Percentiles rank a stretch among this genome's conserved stretches.
phyloP scores from a whole-genome alignment of 2,113 vertebrate species.

The Carassius gibelio region DNA sequence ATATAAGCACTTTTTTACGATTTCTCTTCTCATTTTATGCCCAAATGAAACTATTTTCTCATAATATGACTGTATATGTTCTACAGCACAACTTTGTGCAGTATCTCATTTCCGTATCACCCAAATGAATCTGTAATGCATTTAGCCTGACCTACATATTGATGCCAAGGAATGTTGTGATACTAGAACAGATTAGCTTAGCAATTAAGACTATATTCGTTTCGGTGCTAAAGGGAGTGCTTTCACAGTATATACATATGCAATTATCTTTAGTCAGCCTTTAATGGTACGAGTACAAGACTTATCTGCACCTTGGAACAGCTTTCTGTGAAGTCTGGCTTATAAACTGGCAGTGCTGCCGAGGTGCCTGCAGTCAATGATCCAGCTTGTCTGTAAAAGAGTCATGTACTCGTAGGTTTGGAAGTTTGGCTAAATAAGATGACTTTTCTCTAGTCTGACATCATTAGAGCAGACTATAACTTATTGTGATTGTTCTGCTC shows the following conservation, averaged over 20 bases:
- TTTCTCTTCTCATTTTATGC: slow-evolving; percentile 1
- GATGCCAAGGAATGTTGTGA: slow-evolving; percentile 16
- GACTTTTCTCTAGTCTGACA: slow-evolving; percentile 62
- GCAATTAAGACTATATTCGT: slow-evolving; percentile 23
- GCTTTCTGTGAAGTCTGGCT: slow-evolving; percentile 6
- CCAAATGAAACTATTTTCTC: not conserved
- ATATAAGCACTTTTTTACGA: not conserved
- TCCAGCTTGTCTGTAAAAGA: slow-evolving; percentile 33
- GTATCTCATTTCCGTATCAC: slow-evolving; percentile 28
- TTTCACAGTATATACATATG: not conserved
- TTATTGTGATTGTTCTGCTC: not conserved
- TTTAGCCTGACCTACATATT: slow-evolving; percentile 43
- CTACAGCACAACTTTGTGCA: not conserved
- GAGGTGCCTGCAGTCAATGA: slow-evolving; percentile 33
- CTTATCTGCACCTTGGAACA: not conserved
- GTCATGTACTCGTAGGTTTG: slow-evolving; percentile 47
- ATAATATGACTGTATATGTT: not conserved
- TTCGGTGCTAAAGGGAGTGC: not conserved
- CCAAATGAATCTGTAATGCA: slow-evolving; percentile 33
- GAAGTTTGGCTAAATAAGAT: slow-evolving; percentile 67
- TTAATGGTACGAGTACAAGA: not conserved
- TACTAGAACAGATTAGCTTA: not conserved
- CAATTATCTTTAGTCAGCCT: slow-evolving; percentile 6
- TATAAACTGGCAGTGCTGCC: slow-evolving; percentile 21
- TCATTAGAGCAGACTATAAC: slow-evolving; percentile 50